Percentiles rank a stretch among this genome's conserved stretches.
Evolutionary conservation across 1,140 invertebrate genomes (phyloP).

Genomic region (Cydia fagiglandana): DNA sequence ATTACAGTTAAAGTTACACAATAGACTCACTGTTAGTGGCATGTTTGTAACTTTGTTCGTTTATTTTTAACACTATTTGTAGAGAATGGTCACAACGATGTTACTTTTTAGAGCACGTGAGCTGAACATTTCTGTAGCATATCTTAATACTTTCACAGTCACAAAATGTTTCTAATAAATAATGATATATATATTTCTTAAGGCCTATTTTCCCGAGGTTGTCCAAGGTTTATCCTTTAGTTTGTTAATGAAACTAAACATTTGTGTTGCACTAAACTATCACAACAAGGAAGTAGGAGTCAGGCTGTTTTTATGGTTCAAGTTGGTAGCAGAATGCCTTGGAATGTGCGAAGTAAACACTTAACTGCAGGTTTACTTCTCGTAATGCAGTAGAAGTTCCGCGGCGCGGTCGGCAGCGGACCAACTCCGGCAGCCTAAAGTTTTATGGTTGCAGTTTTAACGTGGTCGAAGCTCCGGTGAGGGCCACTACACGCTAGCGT

Average conservation of each 20-base stretch:
- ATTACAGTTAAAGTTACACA: constrained; percentile 25
- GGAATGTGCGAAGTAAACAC: constrained; percentile 72
- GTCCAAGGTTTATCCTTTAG: neutral
- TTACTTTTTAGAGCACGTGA: neutral
- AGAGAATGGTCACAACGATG: constrained; percentile 23
- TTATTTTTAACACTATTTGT: constrained; percentile 22
- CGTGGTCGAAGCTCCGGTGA: constrained; percentile 52
- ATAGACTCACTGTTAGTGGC: constrained; percentile 25
- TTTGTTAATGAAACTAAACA: constrained; percentile 13
- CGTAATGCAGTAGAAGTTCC: constrained; percentile 64
- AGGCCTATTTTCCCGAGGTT: neutral
- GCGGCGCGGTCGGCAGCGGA: constrained; percentile 50
- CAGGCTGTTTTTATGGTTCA: constrained; percentile 65
- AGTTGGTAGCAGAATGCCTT: constrained; percentile 59
- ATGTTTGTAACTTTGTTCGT: constrained; percentile 30
- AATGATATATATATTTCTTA: neutral
- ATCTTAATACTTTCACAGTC: neutral
- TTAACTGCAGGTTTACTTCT: constrained; percentile 69
- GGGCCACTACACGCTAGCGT: constrained; percentile 29
- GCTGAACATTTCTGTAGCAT: neutral
- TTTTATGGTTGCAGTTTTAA: constrained; percentile 68
- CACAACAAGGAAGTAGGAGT: constrained; percentile 40
- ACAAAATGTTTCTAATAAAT: neutral
- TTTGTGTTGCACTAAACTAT: constrained; percentile 24
- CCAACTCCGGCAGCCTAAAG: constrained; percentile 48